Percentiles rank a stretch among this genome's conserved stretches.
Conservation (phyloP, 2,113 vertebrate species). For the Microtus montanus region DNA sequence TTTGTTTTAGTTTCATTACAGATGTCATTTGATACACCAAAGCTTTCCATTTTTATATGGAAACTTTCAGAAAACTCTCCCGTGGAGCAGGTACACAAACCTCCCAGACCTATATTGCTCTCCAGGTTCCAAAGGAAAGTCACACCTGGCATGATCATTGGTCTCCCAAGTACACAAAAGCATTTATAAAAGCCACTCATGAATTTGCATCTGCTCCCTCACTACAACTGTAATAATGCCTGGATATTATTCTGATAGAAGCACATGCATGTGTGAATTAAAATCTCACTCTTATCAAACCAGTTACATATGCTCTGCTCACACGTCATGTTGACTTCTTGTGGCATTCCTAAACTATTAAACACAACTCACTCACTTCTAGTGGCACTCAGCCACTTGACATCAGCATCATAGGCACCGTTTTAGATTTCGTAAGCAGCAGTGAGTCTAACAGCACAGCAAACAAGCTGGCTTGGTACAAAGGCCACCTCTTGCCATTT, state of each 20-base stretch:
- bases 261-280: conserved; percentile 22
- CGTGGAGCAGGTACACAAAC: not conserved
- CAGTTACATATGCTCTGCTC: not conserved
- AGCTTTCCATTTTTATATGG: not conserved
- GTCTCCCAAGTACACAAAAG: not conserved
- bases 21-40: not conserved
- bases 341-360: not conserved
- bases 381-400: conserved; percentile 29
- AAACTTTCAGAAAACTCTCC: not conserved
- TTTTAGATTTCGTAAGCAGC: conserved; percentile 65
- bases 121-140: not conserved
- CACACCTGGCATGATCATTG: not conserved
- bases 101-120: not conserved
- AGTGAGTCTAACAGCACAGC: conserved; percentile 53
- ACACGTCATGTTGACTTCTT: not conserved
- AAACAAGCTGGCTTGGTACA: conserved; percentile 59
- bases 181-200: conserved; percentile 31
- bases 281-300: not conserved
- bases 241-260: conserved; percentile 3
- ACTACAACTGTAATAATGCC: not conserved
- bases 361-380: not conserved
- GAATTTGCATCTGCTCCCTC: not conserved
- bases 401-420: conserved; percentile 40
- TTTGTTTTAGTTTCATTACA: not conserved
- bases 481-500: conserved; percentile 61